Conservation (phyloP, 2,888 invertebrate genomes). For the Leuctra nigra region DNA sequence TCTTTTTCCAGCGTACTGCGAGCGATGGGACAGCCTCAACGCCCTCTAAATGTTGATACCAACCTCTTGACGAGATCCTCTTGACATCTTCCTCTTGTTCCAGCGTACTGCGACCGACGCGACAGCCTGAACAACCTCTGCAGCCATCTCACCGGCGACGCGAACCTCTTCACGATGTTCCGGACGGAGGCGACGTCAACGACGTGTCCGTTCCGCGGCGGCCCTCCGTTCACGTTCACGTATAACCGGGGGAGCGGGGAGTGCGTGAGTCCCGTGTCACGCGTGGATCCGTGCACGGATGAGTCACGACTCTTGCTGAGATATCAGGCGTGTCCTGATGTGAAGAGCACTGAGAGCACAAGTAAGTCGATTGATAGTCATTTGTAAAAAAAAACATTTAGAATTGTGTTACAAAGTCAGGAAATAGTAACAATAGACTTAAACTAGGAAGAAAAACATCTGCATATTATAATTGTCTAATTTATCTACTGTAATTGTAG, state of each 20-base stretch:
- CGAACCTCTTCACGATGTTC: conserved; percentile 83
- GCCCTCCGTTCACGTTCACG: conserved; percentile 78
- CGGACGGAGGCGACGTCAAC: conserved; percentile 81
- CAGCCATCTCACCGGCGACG: conserved; percentile 82
- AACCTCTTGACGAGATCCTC: too few species aligned
- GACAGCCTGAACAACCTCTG: conserved; percentile 75
- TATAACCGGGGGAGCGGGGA: conserved; percentile 89
- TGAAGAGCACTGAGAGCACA: conserved; percentile 83
- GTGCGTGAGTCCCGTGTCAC: conserved; percentile 81
- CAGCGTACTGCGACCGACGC: conserved; percentile 65
- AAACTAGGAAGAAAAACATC: too few species aligned
- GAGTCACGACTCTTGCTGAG: conserved; percentile 82
- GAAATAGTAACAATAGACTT: too few species aligned
- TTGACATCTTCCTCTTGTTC: conserved; percentile 34
- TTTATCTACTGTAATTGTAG: too few species aligned
- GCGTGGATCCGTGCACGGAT: conserved; percentile 90
- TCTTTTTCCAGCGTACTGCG: neutral
- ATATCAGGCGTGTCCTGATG: conserved; percentile 91
- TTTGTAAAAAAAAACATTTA: too few species aligned
- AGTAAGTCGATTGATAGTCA: too few species aligned
- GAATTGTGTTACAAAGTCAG: too few species aligned
- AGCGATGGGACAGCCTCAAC: too few species aligned
- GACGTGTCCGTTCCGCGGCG: conserved; percentile 80
- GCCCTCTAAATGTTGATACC: too few species aligned
- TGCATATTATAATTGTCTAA: too few species aligned